Percentiles rank a stretch among this genome's conserved stretches.
phyloP scores from a whole-genome alignment of 2,113 vertebrate genomes.

The Pseudorectes ferrugineus region DNA sequence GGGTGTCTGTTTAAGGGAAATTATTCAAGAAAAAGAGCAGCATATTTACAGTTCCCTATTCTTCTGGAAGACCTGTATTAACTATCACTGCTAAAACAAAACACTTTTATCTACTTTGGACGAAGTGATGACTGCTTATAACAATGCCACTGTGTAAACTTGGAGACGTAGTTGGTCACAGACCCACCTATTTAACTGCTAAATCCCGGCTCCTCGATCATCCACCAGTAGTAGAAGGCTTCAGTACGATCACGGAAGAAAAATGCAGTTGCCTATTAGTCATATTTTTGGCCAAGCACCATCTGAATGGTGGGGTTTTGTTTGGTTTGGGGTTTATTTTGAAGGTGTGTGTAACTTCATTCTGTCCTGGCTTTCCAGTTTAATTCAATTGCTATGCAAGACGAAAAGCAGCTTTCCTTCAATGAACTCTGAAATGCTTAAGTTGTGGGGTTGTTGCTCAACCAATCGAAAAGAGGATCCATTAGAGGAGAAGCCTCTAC shows the following conservation, averaged over 20 bases:
- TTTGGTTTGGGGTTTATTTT: not conserved
- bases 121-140: not conserved
- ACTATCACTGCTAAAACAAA: not conserved
- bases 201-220: not conserved
- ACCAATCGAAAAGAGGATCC: not conserved
- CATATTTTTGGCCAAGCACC: not conserved
- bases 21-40: not conserved
- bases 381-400: not conserved
- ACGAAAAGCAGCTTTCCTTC: not conserved
- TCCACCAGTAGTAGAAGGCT: not conserved
- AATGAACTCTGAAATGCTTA: not conserved
- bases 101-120: not conserved
- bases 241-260: not conserved
- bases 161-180: not conserved
- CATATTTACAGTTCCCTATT: not conserved
- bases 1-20: not conserved
- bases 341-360: not conserved
- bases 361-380: not conserved
- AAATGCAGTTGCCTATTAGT: not conserved
- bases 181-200: not conserved
- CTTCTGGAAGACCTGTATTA: not conserved
- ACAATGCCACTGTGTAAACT: not conserved
- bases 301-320: rapidly evolving
- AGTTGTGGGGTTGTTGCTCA: not conserved
- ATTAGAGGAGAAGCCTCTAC: not conserved